Base-by-base conservation (phyloP, 1,140 invertebrate genomes). In the Vanessa atalanta region DNA sequence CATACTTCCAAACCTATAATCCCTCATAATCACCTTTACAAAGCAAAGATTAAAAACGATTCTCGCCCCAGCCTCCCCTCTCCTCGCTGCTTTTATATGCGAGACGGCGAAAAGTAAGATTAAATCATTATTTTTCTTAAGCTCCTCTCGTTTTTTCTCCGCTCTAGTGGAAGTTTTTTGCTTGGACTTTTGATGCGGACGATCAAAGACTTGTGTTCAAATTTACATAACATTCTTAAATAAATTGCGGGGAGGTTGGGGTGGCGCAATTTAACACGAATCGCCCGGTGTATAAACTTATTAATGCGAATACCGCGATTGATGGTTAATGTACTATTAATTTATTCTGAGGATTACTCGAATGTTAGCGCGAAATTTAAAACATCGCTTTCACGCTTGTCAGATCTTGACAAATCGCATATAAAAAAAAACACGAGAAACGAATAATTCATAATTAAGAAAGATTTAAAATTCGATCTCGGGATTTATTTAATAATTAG, bases 21-120 rank as follows among this genome's bases (percentile, higher is more conserved):
- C 93, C 91, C 84, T 93, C 88, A 93, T 93, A 93, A 93, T 93
- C 93, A 93, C 92, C 93, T 93, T 93, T 93, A 93, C 93, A 93
- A 93, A 93, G 93, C 93, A 93, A 93, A 93, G 93, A 93, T 93
- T 93, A 93, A 93, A 93, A 93, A 89, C 93, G 92, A 92, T 93
- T 93, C 90, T 89, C 82, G 85, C 86, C 79, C 83, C 84, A 77
- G 47, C 74, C 79, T 79, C 75, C 80, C 80, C 75, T 78, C 76
- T 76, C 75, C 78, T 75, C 85, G 57, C 83, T 63, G 85, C 88
- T 87, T 92, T 93, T 90, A 92, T 93, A 93, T 93, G 91, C 91
- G 89, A 84, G 88, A 88, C 88, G 78, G 88, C 85, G 88, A 83
- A 89, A 92, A 91, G 88, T 85, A 82, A 90, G 91, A 93, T 93